Evolutionary conservation across 2,113 vertebrate species (phyloP).

Genomic region (Lipotes vexillifer): DNA sequence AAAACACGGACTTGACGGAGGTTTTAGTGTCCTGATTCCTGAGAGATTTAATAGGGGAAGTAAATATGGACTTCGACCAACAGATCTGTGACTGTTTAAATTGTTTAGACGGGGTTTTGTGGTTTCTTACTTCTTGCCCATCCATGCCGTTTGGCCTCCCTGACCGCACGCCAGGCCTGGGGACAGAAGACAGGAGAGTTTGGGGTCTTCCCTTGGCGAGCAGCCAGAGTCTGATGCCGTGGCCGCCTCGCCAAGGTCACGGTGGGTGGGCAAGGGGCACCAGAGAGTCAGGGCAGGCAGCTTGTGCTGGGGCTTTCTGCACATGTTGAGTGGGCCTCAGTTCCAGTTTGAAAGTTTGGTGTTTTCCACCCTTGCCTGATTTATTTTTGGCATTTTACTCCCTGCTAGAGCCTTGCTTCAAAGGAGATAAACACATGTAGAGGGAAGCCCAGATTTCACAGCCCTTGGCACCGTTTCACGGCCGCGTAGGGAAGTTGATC

Average conservation of each 20-base stretch:
- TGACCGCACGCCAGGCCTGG: neutral
- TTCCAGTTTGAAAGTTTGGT: neutral
- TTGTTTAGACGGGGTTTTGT: neutral
- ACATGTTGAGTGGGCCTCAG: neutral
- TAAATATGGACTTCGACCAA: neutral
- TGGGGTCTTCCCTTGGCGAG: neutral
- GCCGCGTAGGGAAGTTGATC: neutral
- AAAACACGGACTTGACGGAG: neutral
- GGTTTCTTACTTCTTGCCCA: neutral
- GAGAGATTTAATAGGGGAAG: neutral
- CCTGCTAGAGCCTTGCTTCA: neutral
- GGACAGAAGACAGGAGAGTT: neutral
- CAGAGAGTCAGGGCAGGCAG: neutral
- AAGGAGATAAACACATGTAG: neutral
- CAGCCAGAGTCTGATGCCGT: neutral
- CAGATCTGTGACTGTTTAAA: neutral
- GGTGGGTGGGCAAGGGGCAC: neutral
- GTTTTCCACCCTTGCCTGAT: neutral
- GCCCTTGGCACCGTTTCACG: neutral
- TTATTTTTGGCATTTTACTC: neutral
- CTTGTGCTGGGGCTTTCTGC: no score
- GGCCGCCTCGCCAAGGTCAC: accelerated
- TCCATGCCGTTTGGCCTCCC: neutral
- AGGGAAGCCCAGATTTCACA: neutral
- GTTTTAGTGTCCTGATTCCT: neutral